These are phyloP conservation scores for Pycnonotus jocosus DNA, from an alignment of 2,113 vertebrate species.

Conservation along the genomic window DNA sequence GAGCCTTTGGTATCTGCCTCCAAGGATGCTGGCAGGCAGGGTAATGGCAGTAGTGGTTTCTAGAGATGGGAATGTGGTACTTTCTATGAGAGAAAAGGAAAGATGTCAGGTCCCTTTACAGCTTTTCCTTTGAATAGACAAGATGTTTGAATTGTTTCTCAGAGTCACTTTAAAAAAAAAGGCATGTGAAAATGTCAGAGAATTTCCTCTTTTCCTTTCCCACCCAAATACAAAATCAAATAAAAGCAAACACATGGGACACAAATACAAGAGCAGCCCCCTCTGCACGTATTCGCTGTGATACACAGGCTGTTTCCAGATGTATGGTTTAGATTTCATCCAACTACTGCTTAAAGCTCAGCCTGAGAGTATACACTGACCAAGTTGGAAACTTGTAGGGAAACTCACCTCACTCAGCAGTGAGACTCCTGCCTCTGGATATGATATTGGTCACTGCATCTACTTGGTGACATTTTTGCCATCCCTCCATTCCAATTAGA, in stretches of 20 bases:
- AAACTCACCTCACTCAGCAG: neutral
- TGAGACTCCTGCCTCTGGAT: neutral
- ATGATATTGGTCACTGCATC: neutral
- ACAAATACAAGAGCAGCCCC: constrained; percentile 3
- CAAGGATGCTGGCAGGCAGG: neutral
- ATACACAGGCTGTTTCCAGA: constrained; percentile 36
- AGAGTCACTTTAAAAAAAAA: constrained; percentile 23
- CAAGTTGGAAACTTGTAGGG: neutral
- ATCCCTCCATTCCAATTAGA: neutral
- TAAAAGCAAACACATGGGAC: constrained; percentile 57
- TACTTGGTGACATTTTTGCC: neutral
- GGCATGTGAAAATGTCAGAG: constrained; percentile 53
- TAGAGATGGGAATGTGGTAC: neutral
- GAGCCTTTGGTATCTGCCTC: neutral
- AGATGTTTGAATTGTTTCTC: constrained; percentile 35
- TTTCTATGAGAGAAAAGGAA: neutral
- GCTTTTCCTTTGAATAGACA: neutral
- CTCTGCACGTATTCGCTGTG: neutral
- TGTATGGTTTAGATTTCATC: constrained; percentile 24
- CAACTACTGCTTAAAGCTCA: constrained; percentile 3
- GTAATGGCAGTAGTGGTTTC: neutral
- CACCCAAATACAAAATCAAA: constrained; percentile 60
- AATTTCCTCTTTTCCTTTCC: constrained; percentile 51
- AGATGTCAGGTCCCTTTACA: neutral
- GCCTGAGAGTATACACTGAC: neutral